These are phyloP conservation scores for Mythimna loreyi DNA, from an alignment of 2,888 invertebrate genomes.

Conservation along the genomic window DNA sequence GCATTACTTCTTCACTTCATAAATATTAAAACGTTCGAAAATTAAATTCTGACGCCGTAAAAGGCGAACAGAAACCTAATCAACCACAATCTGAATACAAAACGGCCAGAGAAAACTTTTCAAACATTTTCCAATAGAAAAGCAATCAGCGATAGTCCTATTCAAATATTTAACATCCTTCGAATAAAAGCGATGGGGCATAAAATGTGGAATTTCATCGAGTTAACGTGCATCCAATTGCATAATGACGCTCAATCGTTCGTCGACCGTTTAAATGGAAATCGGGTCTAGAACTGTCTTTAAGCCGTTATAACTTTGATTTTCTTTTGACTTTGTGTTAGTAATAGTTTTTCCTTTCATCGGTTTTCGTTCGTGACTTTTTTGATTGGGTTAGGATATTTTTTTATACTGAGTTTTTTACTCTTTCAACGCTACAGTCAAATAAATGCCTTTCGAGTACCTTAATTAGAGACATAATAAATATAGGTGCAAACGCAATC, in stretches of 20 bases:
- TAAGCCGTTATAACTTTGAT: constrained; percentile 47
- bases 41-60: constrained; percentile 18
- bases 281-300: constrained; percentile 50
- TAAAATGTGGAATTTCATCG: constrained; percentile 64
- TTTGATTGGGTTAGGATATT: background rate
- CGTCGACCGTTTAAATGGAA: constrained; percentile 67
- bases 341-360: constrained; percentile 27
- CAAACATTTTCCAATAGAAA: constrained; percentile 52
- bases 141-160: constrained; percentile 56
- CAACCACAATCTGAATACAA: constrained; percentile 31
- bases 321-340: constrained; percentile 33
- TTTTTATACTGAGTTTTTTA: background rate
- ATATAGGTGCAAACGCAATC: too few relatives aligned
- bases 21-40: constrained; percentile 31
- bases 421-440: too few relatives aligned
- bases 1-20: constrained; percentile 9
- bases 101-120: constrained; percentile 38
- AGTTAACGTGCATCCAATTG: constrained; percentile 75
- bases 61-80: constrained; percentile 32
- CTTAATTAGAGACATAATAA: too few relatives aligned
- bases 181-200: constrained; percentile 53
- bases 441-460: too few relatives aligned
- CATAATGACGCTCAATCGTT: constrained; percentile 74
- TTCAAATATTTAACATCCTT: constrained; percentile 66
- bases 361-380: constrained; percentile 1